Evolutionary conservation across 1,140 invertebrate genomes (phyloP), one percentile per base, ranked within the genome.

Genomic region (Drosophila erecta): DNA sequence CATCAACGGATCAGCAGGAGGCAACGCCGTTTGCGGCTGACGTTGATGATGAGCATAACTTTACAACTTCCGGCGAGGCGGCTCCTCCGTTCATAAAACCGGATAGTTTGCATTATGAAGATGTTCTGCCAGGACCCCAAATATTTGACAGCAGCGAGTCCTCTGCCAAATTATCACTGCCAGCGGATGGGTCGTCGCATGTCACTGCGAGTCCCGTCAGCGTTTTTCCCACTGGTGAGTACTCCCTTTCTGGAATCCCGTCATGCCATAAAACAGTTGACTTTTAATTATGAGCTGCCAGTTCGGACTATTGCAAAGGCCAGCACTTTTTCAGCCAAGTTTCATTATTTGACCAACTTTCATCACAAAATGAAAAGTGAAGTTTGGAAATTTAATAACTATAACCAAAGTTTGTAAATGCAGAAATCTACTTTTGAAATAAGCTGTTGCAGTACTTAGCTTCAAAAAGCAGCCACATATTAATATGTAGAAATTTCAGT

Each of bases 91-190:
- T 71, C 46, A 81, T 64, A 71, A 80, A 67, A 74, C 66, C 85
- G 73, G 77, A 89, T 78, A 81, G 85, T 73, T 73, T 84, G 85
- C 80, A 90, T 90, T 90, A 90, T 81, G 86, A 90, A 90, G 86
- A 90, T 81, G 78, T 90, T 71, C 73, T 76, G 64, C 64, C 66
- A 8, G 64, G 59, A 15, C 66, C 64, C 64, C 83, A 87, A 87
- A 87, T 87, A 87, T 87, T 87, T 83, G 83, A 81, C 76, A 87
- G 81, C 56, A 77, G 53, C 59, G 46, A 53, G 38, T 47, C 61
- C 22, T 59, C 59, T 64, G 53, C 71, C 50, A 81, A 90, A 90
- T 85, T 90, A 90, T 85, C 90, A 78, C 80, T 81, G 74, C 73
- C 74, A 72, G 37, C 65, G 71, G 54, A 65, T 38, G 64, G 43